A percentile compares a stretch with the other conserved stretches of the same genome.
Evolutionary conservation across 2,888 invertebrate genomes (phyloP).

Genomic region (Heteromurus nitidus): DNA sequence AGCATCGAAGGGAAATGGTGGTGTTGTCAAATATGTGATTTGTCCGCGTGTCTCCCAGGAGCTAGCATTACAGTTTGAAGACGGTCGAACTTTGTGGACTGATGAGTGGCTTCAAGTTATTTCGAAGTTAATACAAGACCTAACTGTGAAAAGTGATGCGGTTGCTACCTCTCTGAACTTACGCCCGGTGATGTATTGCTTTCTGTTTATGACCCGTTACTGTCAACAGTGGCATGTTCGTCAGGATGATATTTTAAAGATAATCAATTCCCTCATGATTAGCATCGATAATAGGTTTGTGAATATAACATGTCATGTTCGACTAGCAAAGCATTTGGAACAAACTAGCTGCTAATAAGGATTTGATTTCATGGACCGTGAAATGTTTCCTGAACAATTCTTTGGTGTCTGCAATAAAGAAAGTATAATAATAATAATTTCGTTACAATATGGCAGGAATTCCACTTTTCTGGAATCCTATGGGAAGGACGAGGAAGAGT

Average conservation of each 20-base stretch:
- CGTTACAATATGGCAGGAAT: no score
- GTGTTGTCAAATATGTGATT: conserved; percentile 9
- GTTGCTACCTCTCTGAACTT: background rate
- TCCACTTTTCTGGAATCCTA: background rate
- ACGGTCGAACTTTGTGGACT: conserved; percentile 30
- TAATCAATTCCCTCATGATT: conserved; percentile 14
- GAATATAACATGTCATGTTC: background rate
- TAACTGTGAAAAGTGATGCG: background rate
- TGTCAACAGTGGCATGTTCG: background rate
- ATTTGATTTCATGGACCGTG: no score
- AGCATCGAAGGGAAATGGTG: background rate
- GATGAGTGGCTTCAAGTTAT: conserved; percentile 38
- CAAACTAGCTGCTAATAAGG: no score
- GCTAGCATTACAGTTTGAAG: background rate
- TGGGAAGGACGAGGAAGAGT: background rate
- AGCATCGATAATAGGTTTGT: conserved; percentile 42
- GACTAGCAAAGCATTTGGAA: background rate
- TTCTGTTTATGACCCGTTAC: conserved; percentile 17
- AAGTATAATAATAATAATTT: no score
- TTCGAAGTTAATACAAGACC: background rate
- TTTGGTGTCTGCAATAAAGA: no score
- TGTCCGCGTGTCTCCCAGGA: conserved; percentile 15
- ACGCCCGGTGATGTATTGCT: conserved; percentile 36
- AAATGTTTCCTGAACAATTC: no score
- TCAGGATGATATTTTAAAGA: background rate